These are phyloP conservation scores for Pinna nobilis DNA, from an alignment of 1,140 invertebrate genomes.

Conservation along the genomic window DNA sequence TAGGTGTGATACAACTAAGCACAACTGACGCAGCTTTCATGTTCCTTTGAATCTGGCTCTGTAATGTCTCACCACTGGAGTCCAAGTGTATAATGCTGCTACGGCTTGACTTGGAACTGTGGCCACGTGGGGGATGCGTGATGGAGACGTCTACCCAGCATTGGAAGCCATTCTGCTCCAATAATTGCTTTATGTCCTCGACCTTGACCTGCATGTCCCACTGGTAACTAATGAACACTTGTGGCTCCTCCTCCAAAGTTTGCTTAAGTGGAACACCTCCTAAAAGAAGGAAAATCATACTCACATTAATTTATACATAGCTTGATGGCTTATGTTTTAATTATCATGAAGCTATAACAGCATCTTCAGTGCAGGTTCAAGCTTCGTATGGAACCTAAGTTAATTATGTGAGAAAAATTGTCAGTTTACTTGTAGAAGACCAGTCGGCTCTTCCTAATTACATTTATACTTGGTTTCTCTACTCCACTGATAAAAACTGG, in stretches of 20 bases:
- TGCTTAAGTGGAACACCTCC: too few species aligned
- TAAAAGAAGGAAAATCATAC: too few species aligned
- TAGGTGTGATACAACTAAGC: constrained; percentile 75
- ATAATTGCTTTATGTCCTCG: constrained; percentile 70
- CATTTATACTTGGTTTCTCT: too few species aligned
- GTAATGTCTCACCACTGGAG: constrained; percentile 52
- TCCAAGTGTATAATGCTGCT: constrained; percentile 50
- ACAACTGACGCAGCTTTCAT: constrained; percentile 70
- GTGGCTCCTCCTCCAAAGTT: constrained; percentile 60
- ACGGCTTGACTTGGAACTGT: constrained; percentile 63
- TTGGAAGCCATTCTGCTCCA: constrained; percentile 72
- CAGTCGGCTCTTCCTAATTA: too few species aligned
- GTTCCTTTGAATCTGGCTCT: constrained; percentile 68
- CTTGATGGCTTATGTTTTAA: too few species aligned
- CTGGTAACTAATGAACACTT: constrained; percentile 76
- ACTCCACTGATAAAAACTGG: too few species aligned
- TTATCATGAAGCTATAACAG: too few species aligned
- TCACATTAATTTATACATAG: too few species aligned
- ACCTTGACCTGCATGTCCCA: constrained; percentile 75
- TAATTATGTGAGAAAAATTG: too few species aligned
- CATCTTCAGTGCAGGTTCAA: too few species aligned
- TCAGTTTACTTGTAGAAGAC: too few species aligned
- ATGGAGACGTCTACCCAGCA: constrained; percentile 76
- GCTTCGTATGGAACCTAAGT: too few species aligned
- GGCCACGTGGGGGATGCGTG: constrained; percentile 54